Evolutionary conservation across 2,113 vertebrate genomes (phyloP).

Genomic region (Puffinus mauretanicus): DNA sequence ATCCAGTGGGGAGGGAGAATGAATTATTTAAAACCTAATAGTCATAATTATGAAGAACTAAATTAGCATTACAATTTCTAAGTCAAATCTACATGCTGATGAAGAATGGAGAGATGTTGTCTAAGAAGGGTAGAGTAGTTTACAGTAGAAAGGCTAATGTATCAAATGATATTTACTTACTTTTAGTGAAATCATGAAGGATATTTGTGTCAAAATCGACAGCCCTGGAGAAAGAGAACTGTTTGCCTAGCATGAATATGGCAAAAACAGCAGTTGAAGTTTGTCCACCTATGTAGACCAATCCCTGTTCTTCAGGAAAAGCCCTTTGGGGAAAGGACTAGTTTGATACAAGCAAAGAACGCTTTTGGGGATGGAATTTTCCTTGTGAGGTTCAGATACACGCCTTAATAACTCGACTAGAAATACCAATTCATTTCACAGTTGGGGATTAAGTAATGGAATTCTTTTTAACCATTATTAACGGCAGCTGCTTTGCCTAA

Average conservation of each 20-base stretch:
- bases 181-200: not conserved
- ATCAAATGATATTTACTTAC: not conserved
- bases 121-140: not conserved
- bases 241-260: not conserved
- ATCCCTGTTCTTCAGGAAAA: not conserved
- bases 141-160: not conserved
- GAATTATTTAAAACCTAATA: slow-evolving; percentile 58
- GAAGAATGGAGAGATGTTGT: not conserved
- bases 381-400: not conserved
- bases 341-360: not conserved
- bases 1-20: not conserved
- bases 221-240: not conserved
- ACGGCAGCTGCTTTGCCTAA: not conserved
- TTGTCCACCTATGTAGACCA: not conserved
- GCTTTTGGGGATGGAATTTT: not conserved
- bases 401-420: not conserved
- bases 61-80: slow-evolving; percentile 51
- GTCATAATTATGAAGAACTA: slow-evolving; percentile 44
- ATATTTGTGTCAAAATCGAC: not conserved
- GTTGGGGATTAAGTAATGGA: slow-evolving; percentile 18
- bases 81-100: slow-evolving; percentile 25
- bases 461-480: slow-evolving; percentile 30
- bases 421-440: slow-evolving; percentile 15
- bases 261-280: not conserved
- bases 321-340: not conserved